Conservation (phyloP, 2,797 vertebrate species). For the Microcaecilia unicolor region DNA sequence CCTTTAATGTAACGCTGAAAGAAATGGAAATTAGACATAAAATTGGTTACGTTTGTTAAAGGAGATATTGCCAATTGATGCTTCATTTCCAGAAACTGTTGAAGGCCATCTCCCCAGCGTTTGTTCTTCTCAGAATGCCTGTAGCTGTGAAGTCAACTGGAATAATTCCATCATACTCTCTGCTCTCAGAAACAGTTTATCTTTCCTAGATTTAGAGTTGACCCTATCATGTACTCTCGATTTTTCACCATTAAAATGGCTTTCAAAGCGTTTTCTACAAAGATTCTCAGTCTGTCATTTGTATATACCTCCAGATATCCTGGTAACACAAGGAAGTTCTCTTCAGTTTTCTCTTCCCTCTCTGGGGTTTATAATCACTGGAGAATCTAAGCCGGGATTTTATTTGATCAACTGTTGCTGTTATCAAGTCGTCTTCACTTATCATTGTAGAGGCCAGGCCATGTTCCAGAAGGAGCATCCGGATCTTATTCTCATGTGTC, state of each 20-base stretch:
- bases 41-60: slow-evolving; percentile 48
- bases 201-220: too few relatives aligned
- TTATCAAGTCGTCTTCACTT: slow-evolving; percentile 8
- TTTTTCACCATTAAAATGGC: slow-evolving; percentile 22
- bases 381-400: slow-evolving; percentile 13
- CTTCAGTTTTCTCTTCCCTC: not conserved
- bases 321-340: slow-evolving; percentile 8
- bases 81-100: slow-evolving; percentile 57
- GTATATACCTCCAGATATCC: slow-evolving; percentile 8
- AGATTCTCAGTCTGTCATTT: slow-evolving; percentile 8
- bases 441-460: slow-evolving; percentile 16
- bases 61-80: slow-evolving; percentile 34
- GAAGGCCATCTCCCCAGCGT: slow-evolving; percentile 41
- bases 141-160: slow-evolving; percentile 37
- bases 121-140: slow-evolving; percentile 25
- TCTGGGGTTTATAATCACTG: not conserved
- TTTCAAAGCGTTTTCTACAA: slow-evolving; percentile 21
- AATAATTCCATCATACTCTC: slow-evolving; percentile 12
- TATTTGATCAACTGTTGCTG: slow-evolving; percentile 8
- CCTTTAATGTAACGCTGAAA: slow-evolving; percentile 28
- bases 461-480: slow-evolving; percentile 12
- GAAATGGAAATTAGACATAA: slow-evolving; percentile 42
- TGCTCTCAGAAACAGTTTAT: not conserved
- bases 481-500: not conserved
- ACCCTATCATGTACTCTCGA: slow-evolving; percentile 25